These are phyloP conservation scores for Cisticola juncidis DNA, from an alignment of 2,113 vertebrate genomes.

Conservation along the genomic window DNA sequence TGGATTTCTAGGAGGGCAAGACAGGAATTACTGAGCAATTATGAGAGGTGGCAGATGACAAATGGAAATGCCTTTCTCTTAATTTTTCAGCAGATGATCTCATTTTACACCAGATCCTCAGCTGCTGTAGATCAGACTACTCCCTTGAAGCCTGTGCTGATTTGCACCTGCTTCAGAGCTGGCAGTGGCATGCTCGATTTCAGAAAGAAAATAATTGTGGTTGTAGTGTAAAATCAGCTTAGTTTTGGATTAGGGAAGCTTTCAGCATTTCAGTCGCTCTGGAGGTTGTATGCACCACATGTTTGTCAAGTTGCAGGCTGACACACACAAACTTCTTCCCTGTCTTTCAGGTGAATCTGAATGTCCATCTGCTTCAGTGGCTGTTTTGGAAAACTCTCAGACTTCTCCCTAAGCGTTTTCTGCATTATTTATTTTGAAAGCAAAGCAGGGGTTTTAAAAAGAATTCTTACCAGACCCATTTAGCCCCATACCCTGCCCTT, in stretches of 20 bases:
- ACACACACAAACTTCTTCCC: not conserved
- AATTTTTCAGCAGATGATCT: constrained; percentile 44
- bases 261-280: constrained; percentile 57
- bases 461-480: constrained; percentile 25
- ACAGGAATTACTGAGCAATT: not conserved
- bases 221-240: constrained; percentile 67
- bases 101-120: constrained; percentile 35
- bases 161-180: constrained; percentile 48
- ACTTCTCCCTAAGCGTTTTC: constrained; percentile 40
- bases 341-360: constrained; percentile 37
- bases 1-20: not conserved
- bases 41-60: constrained; percentile 23
- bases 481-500: not conserved
- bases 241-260: constrained; percentile 68
- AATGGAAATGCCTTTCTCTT: constrained; percentile 17
- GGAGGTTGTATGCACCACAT: constrained; percentile 17
- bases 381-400: constrained; percentile 3
- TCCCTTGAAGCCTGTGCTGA: constrained; percentile 38
- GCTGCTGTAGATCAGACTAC: constrained; percentile 12
- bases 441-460: constrained; percentile 17
- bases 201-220: constrained; percentile 51
- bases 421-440: constrained; percentile 54
- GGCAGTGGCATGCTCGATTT: constrained; percentile 25
- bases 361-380: constrained; percentile 12
- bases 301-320: constrained; percentile 12